Evolutionary conservation across 2,113 vertebrate genomes (phyloP).

Genomic region (Clupea harengus): DNA sequence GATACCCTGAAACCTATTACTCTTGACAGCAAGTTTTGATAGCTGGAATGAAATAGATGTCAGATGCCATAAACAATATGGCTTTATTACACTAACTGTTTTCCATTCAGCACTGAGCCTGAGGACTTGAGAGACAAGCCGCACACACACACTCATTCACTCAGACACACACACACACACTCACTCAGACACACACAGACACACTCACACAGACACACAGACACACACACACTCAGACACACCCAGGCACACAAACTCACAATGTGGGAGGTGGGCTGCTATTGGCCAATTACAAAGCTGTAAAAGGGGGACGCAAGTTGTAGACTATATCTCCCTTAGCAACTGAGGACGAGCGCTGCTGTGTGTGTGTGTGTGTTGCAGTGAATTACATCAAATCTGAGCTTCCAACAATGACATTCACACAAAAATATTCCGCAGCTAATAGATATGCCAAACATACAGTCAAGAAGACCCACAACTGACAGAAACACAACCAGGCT

Average conservation of each 20-base stretch:
- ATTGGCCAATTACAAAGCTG: too few species aligned
- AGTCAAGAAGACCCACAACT: not conserved
- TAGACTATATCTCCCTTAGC: not conserved
- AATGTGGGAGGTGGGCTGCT: too few species aligned
- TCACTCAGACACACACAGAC: not conserved
- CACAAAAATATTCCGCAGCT: not conserved
- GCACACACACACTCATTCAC: not conserved
- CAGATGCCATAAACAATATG: not conserved
- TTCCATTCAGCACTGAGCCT: not conserved
- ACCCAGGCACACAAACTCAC: not conserved
- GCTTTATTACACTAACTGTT: not conserved
- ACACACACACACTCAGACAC: not conserved
- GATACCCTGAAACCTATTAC: not conserved
- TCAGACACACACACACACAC: not conserved
- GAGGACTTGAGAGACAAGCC: not conserved
- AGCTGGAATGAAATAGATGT: not conserved
- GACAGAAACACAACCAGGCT: not conserved
- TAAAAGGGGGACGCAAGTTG: too few species aligned
- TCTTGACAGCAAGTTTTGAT: conserved; percentile 1
- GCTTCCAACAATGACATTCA: not conserved
- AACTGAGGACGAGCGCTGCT: not conserved
- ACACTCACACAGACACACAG: not conserved
- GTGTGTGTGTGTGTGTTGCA: not conserved
- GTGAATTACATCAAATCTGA: not conserved
- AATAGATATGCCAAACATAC: not conserved